These are phyloP conservation scores for Nyctibius grandis DNA, from an alignment of 2,797 vertebrate genomes.

Conservation along the genomic window DNA sequence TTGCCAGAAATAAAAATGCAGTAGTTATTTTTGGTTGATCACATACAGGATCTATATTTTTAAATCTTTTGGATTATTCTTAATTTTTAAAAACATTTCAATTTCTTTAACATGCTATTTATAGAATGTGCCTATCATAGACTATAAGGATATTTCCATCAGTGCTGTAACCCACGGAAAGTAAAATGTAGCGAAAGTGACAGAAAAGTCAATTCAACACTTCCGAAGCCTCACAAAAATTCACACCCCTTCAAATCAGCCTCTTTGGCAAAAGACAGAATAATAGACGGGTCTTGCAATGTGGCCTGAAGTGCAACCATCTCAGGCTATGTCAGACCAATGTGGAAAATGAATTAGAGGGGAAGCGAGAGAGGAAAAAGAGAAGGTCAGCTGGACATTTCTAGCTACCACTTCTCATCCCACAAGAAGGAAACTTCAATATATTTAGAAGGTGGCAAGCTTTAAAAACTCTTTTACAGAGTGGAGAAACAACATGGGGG, in stretches of 20 bases:
- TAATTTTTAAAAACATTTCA: background rate
- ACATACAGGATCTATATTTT: background rate
- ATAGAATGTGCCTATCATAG: slow-evolving; percentile 9
- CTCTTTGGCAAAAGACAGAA: background rate
- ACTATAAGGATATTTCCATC: slow-evolving; percentile 28
- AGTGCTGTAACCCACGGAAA: background rate
- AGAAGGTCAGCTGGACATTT: background rate
- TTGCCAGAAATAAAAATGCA: background rate
- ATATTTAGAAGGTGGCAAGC: background rate
- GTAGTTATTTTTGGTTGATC: background rate
- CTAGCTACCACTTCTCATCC: background rate
- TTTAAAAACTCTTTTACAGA: background rate
- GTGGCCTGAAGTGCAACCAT: background rate
- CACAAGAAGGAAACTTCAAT: background rate
- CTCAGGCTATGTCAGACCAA: background rate
- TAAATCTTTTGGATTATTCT: background rate
- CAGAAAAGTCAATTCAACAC: slow-evolving; percentile 51
- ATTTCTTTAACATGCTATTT: slow-evolving; percentile 6
- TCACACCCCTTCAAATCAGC: slow-evolving; percentile 36
- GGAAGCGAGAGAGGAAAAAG: background rate
- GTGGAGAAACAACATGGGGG: background rate
- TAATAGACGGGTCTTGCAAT: slow-evolving; percentile 7
- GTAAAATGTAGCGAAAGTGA: slow-evolving; percentile 10
- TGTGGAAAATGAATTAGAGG: background rate
- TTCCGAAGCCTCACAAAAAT: slow-evolving; percentile 33